These are phyloP conservation scores for Phengaris alcon DNA, from an alignment of 2,888 invertebrate genomes.

Conservation along the genomic window DNA sequence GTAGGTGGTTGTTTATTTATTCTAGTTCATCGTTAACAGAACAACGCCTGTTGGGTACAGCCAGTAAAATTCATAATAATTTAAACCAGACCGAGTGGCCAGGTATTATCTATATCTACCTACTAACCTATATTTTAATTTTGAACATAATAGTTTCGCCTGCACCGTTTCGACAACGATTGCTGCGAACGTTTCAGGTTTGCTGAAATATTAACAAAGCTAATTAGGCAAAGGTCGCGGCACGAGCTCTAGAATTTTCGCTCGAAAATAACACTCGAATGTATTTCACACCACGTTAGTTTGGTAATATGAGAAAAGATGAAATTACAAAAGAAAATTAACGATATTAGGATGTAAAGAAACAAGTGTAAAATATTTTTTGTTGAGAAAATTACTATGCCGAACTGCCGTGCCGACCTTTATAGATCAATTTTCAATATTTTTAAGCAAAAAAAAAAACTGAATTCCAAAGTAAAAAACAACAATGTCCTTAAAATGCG, in stretches of 20 bases:
- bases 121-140: neutral
- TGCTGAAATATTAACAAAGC: slow-evolving; percentile 9
- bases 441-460: no score
- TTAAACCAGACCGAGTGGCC: no score
- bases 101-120: no score
- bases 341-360: neutral
- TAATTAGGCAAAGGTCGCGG: slow-evolving; percentile 6
- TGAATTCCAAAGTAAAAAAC: no score
- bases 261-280: neutral
- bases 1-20: no score
- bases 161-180: neutral
- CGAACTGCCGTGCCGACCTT: neutral
- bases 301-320: neutral
- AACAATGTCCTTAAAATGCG: no score
- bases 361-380: no score
- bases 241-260: slow-evolving; percentile 1
- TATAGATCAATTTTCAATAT: neutral
- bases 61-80: no score
- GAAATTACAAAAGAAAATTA: neutral
- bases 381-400: no score
- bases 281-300: slow-evolving; percentile 7
- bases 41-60: neutral
- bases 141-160: slow-evolving; percentile 4
- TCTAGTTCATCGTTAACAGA: no score
- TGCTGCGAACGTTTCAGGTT: neutral